phyloP scores from a whole-genome alignment of 2,113 vertebrate species.

The Plecturocebus donacophilus region DNA sequence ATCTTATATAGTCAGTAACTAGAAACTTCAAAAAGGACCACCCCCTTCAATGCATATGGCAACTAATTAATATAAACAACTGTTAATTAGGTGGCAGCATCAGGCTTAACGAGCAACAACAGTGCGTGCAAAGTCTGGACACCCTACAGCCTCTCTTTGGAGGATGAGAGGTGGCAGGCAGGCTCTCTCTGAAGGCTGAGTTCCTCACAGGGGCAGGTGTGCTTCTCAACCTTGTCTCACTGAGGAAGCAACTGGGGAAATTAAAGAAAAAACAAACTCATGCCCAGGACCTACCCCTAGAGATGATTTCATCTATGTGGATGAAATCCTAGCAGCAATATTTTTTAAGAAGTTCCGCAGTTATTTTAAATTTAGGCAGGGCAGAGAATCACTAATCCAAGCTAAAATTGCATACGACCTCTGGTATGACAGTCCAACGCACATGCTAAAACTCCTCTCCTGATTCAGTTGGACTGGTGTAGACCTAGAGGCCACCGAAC shows the following conservation, averaged over 20 bases:
- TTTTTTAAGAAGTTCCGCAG: background rate
- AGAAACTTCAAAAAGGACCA: conserved; percentile 69
- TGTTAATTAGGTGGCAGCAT: conserved; percentile 65
- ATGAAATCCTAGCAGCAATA: background rate
- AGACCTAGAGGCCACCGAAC: background rate
- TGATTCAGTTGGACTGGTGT: background rate
- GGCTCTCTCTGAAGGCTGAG: background rate
- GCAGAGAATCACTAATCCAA: background rate
- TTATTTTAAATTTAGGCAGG: conserved; percentile 30
- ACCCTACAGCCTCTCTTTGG: background rate
- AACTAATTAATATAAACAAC: conserved; percentile 64
- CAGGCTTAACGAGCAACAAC: conserved; percentile 24
- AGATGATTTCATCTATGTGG: background rate
- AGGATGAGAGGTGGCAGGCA: background rate
- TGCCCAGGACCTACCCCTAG: background rate
- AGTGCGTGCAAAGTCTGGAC: background rate
- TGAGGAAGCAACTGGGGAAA: background rate
- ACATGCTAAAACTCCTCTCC: background rate
- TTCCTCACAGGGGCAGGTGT: background rate
- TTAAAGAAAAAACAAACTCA: background rate
- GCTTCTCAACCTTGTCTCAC: background rate
- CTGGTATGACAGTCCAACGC: background rate
- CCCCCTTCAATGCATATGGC: conserved; percentile 43
- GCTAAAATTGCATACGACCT: background rate
- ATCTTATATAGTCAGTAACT: conserved; percentile 47